Evolutionary conservation across 2,797 vertebrate species (phyloP), one percentile per base, ranked within the genome.

Genomic region (Betta splendens): DNA sequence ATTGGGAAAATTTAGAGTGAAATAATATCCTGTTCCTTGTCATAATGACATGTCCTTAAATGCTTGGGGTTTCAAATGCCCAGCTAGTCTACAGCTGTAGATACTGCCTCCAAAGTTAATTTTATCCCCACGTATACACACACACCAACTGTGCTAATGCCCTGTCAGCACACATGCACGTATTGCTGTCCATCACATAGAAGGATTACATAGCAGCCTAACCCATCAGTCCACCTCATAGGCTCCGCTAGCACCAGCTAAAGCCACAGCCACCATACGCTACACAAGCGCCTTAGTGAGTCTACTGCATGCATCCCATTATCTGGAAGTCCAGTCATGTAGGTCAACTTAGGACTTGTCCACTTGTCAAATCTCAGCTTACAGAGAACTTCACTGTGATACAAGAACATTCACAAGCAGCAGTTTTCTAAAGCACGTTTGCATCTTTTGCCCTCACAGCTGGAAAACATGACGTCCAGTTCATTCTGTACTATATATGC

Each of bases 201-300:
- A 15, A 65, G 78, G 70, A 85, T 86, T 77, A 60, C 74, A 78
- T 61, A 60, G 60, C 70, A 81, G 88, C 87, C 84, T 89, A 90
- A 89, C 86, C 85, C 9, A 62, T 62, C 71, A 72, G 73, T 61
- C 64, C 58, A 82, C 68, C 61, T 54, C 64, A 43, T 69, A 59
- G 75, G 42, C 69, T 63, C 59, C 31, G 25, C 77, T 75, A 62
- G 61, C 78, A 83, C 44, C 79, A 74, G 63, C 72, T 50, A 20
- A 22, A 50, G 38, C 49, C 65, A 48, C 67, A 58, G 21, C 52
- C 33, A 2, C 72, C 64, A 72, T 37, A 43, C 28, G 62, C 74
- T 64, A 60, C 43, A 59, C 66, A 47, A 75, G 76, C 29, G 67
- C 60, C 39, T 18, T 33, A 21, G 31, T 51, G 50, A 75, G 60